A percentile compares a stretch with the other conserved stretches of the same genome.
Evolutionary conservation across 2,888 invertebrate species (phyloP).

Genomic region (Orgyia antiqua): DNA sequence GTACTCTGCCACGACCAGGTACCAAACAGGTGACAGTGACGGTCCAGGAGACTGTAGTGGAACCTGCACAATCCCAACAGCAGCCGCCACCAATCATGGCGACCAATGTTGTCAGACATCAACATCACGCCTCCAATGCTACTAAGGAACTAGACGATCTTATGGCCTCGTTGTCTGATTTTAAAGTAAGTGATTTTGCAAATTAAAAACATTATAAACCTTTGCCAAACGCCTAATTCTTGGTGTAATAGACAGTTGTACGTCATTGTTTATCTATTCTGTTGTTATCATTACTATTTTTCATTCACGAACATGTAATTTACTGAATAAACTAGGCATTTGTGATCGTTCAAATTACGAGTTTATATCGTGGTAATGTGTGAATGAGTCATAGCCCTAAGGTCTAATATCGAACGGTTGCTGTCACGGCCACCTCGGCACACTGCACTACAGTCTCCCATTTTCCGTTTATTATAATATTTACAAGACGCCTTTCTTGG

Average conservation of each 20-base stretch:
- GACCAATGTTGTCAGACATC: slow-evolving; percentile 31
- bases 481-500: slow-evolving; percentile 80
- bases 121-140: slow-evolving; percentile 87
- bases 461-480: slow-evolving; percentile 78
- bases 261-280: background rate
- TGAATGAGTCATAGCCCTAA: slow-evolving; percentile 36
- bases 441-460: slow-evolving; percentile 72
- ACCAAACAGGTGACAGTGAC: slow-evolving; percentile 79
- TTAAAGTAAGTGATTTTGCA: slow-evolving; percentile 92
- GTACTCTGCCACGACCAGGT: slow-evolving; percentile 68
- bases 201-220: too few species aligned
- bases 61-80: slow-evolving; percentile 61
- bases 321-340: slow-evolving; percentile 30
- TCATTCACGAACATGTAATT: slow-evolving; percentile 43
- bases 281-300: slow-evolving; percentile 30
- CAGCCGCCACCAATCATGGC: slow-evolving; percentile 42
- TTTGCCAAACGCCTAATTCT: too few species aligned
- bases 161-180: slow-evolving; percentile 96
- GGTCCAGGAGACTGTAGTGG: slow-evolving; percentile 73
- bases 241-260: too few species aligned
- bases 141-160: slow-evolving; percentile 96
- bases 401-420: slow-evolving; percentile 44
- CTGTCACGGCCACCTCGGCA: slow-evolving; percentile 68
- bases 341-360: slow-evolving; percentile 20
- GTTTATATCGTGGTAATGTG: slow-evolving; percentile 7